phyloP scores from a whole-genome alignment of 2,888 invertebrate species.

The Trachelus troglodyta region DNA sequence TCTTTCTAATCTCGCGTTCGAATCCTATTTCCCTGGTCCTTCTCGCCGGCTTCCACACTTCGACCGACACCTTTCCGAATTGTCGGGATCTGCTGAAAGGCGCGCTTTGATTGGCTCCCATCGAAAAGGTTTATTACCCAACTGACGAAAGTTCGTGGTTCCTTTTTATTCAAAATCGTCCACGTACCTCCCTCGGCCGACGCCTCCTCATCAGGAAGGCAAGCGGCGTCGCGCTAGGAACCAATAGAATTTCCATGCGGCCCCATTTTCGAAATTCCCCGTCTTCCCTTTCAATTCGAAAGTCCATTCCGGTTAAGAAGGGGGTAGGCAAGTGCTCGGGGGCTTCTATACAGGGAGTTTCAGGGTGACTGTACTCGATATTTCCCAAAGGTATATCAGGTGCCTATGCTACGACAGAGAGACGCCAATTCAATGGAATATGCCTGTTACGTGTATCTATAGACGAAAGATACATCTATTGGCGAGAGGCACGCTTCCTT shows the following conservation, averaged over 20 bases:
- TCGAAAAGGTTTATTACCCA: not conserved
- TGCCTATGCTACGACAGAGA: not conserved
- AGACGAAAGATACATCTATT: not conserved
- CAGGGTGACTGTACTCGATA: not conserved
- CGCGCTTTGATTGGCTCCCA: not conserved
- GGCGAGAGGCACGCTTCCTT: not conserved
- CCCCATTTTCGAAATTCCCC: not conserved
- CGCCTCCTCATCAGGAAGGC: not conserved
- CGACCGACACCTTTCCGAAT: not conserved
- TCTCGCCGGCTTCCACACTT: not conserved
- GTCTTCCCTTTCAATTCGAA: not conserved
- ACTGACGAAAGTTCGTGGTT: not conserved
- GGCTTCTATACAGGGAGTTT: not conserved
- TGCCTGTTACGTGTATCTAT: not conserved
- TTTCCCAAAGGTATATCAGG: not conserved
- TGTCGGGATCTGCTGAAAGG: not conserved
- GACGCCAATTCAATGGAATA: not conserved
- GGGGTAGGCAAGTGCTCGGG: not conserved
- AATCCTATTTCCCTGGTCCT: not conserved
- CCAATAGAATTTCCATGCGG: slow-evolving; percentile 5
- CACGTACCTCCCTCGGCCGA: not conserved
- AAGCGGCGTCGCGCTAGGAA: slow-evolving; percentile 2
- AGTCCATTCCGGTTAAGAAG: not conserved
- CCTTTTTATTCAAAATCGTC: not conserved
- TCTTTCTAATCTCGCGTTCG: not conserved